Percentiles rank a stretch among this genome's conserved stretches.
These are phyloP conservation scores for Prorops nasuta DNA, from an alignment of 1,140 invertebrate species.

Conservation along the genomic window DNA sequence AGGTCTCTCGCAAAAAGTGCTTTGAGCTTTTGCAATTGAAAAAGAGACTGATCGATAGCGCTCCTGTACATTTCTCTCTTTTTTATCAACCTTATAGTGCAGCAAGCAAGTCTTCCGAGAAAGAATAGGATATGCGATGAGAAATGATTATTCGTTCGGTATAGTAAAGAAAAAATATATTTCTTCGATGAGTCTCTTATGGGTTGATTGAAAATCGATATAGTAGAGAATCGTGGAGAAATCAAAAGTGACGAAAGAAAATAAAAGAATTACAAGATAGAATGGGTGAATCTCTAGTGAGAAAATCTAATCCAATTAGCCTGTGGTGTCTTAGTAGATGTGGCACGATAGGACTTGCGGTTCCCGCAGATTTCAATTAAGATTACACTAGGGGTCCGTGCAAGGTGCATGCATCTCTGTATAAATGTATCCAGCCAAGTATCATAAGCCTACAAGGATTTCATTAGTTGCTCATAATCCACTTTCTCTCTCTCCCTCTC, in stretches of 20 bases:
- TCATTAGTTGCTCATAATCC: too few species aligned
- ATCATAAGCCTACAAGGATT: too few species aligned
- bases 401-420: conserved; percentile 25
- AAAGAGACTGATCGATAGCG: too few species aligned
- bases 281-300: conserved; percentile 26
- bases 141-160: too few species aligned
- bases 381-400: conserved; percentile 31
- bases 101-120: too few species aligned
- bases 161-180: too few species aligned
- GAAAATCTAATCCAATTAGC: conserved; percentile 43
- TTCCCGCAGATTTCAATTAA: conserved; percentile 45
- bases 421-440: too few species aligned
- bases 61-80: too few species aligned
- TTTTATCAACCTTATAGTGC: conserved; percentile 17
- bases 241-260: conserved; percentile 1
- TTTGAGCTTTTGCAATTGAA: too few species aligned
- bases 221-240: conserved; percentile 2
- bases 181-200: too few species aligned
- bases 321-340: conserved; percentile 29
- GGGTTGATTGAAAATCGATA: conserved; percentile 6
- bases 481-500: conserved; percentile 13
- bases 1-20: too few species aligned
- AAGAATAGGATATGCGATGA: too few species aligned
- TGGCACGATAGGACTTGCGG: conserved; percentile 28
- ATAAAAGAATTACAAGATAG: background rate